These are phyloP conservation scores for Lichenostomus cassidix DNA, from an alignment of 2,113 vertebrate species.

Conservation along the genomic window DNA sequence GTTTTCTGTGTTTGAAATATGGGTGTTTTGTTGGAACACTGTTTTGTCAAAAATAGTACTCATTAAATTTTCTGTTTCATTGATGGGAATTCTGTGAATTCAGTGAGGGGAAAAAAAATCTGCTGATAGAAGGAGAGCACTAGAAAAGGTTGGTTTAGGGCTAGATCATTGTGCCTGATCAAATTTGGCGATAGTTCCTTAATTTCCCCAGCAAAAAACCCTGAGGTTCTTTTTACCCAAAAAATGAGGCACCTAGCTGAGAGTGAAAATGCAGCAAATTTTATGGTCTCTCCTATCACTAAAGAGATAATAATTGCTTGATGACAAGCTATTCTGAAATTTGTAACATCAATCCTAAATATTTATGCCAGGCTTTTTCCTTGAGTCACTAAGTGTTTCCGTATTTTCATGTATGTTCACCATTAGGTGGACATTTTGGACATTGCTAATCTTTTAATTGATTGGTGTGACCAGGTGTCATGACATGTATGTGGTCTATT, in stretches of 20 bases:
- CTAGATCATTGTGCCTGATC: background rate
- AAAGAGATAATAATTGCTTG: background rate
- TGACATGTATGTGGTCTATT: fast-evolving
- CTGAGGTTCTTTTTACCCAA: background rate
- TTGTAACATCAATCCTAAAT: background rate
- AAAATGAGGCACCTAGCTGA: background rate
- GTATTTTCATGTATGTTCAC: background rate
- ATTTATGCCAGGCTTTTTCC: background rate
- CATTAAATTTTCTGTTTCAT: background rate
- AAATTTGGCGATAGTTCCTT: background rate
- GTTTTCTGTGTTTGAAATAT: background rate
- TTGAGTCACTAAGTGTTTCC: background rate
- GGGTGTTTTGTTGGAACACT: background rate
- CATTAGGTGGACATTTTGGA: background rate
- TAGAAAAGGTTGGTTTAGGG: background rate
- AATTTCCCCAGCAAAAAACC: background rate
- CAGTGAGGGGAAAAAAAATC: background rate
- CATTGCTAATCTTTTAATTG: background rate
- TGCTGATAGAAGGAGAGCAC: background rate
- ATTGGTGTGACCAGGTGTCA: background rate
- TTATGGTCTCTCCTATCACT: background rate
- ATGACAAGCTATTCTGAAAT: background rate
- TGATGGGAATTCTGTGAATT: background rate
- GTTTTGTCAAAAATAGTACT: background rate
- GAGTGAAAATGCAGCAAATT: background rate